These are phyloP conservation scores for Apeltes quadracus DNA, from an alignment of 2,113 vertebrate species.

Conservation along the genomic window DNA sequence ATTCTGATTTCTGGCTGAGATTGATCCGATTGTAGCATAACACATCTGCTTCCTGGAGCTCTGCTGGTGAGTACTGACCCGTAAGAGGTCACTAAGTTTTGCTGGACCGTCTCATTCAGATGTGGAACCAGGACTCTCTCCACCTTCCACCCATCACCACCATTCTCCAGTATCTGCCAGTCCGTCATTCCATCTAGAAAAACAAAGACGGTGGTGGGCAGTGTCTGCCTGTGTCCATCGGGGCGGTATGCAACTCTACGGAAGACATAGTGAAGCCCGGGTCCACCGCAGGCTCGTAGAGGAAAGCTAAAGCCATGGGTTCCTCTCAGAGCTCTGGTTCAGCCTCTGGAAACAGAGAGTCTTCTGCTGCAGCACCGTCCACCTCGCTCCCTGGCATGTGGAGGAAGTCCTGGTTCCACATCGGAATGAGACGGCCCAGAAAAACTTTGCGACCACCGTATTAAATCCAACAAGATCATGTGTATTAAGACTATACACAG, in stretches of 20 bases:
- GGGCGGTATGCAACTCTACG: no score
- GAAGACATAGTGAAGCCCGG: no score
- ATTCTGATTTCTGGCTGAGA: slow-evolving; percentile 75
- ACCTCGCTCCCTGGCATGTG: slow-evolving; percentile 54
- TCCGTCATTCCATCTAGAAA: slow-evolving; percentile 53
- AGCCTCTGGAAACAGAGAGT: accelerated
- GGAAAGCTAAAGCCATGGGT: slow-evolving; percentile 44
- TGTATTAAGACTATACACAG: not conserved
- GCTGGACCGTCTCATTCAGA: slow-evolving; percentile 58
- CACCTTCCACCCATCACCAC: slow-evolving; percentile 71
- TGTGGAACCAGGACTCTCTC: slow-evolving; percentile 28
- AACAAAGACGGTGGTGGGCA: not conserved
- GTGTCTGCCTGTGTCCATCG: no score
- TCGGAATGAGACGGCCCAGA: slow-evolving; percentile 58
- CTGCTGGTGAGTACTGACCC: slow-evolving; percentile 50
- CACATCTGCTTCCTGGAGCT: not conserved
- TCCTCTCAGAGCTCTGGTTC: slow-evolving; percentile 10
- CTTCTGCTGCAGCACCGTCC: no score
- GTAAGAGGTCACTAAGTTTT: slow-evolving; percentile 80
- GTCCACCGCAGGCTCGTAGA: slow-evolving; percentile 32
- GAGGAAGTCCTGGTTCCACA: slow-evolving; percentile 29
- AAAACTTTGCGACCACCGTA: slow-evolving; percentile 79
- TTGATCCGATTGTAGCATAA: slow-evolving; percentile 56
- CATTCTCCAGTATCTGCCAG: slow-evolving; percentile 69
- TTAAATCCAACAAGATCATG: not conserved